Evolutionary conservation across 35 echinoderm and acorn worm species (phyloP).

Genomic region (Patiria miniata): DNA sequence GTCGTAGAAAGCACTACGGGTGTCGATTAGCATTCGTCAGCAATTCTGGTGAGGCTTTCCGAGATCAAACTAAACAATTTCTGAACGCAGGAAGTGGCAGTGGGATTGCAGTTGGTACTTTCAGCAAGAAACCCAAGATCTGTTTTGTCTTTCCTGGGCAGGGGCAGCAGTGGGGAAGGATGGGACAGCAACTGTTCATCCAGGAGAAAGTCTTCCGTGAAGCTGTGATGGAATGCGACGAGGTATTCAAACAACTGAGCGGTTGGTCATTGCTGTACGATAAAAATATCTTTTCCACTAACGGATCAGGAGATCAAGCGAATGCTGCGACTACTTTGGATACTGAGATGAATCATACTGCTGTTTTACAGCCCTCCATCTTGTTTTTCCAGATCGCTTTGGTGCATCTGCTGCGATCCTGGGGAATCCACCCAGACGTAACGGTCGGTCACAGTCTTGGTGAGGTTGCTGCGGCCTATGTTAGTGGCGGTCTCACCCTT

Average conservation of each 20-base stretch:
- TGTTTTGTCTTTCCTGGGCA: slow-evolving; percentile 97
- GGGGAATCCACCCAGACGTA: slow-evolving; percentile 76
- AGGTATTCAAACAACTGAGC: slow-evolving; percentile 78
- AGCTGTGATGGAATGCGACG: slow-evolving; percentile 73
- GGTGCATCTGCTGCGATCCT: slow-evolving; percentile 66
- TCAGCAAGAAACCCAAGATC: slow-evolving; percentile 67
- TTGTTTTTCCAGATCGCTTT: slow-evolving; percentile 80
- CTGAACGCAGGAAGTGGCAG: slow-evolving; percentile 40
- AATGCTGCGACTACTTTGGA: neutral
- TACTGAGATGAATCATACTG: slow-evolving; percentile 46
- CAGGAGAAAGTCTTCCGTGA: slow-evolving; percentile 67
- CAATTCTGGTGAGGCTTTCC: slow-evolving; percentile 67
- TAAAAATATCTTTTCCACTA: neutral
- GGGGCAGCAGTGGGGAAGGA: slow-evolving; percentile 89
- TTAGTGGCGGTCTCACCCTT: slow-evolving; percentile 75
- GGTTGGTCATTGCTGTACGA: slow-evolving; percentile 86
- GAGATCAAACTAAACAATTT: slow-evolving; percentile 54
- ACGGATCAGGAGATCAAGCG: neutral
- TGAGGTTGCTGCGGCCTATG: slow-evolving; percentile 94
- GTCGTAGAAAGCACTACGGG: slow-evolving; percentile 67
- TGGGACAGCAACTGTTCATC: slow-evolving; percentile 83
- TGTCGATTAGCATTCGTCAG: slow-evolving; percentile 71
- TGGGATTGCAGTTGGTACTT: slow-evolving; percentile 9
- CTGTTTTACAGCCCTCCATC: slow-evolving; percentile 83
- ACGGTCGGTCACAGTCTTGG: slow-evolving; percentile 93